Percentiles rank a stretch among this genome's conserved stretches.
phyloP scores from a whole-genome alignment of 2,113 vertebrate genomes.

The Otus sunia region DNA sequence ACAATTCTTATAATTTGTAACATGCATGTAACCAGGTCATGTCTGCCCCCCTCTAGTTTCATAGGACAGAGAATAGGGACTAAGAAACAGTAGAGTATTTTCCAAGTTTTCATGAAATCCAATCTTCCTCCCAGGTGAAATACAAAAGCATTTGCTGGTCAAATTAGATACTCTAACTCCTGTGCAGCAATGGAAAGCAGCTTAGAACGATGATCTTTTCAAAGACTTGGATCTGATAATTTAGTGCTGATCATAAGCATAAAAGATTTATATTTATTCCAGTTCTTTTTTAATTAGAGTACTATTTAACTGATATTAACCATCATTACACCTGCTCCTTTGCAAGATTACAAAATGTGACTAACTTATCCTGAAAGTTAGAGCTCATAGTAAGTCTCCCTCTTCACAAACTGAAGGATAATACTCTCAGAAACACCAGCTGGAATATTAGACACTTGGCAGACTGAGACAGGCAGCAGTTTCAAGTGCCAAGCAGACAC shows the following conservation, averaged over 20 bases:
- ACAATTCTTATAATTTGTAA: neutral
- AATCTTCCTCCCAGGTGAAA: neutral
- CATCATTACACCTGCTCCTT: conserved; percentile 12
- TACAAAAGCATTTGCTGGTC: neutral
- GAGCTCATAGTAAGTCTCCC: neutral
- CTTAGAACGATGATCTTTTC: neutral
- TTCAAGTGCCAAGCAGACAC: conserved; percentile 40
- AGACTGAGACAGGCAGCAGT: neutral
- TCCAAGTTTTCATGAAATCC: neutral
- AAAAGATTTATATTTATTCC: neutral
- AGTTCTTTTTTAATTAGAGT: neutral
- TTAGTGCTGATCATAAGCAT: neutral
- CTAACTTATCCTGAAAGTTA: neutral
- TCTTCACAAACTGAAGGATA: neutral
- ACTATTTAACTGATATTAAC: neutral
- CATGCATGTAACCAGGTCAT: neutral
- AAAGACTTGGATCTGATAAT: neutral
- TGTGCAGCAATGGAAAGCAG: neutral
- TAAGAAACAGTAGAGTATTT: neutral
- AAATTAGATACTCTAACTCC: neutral
- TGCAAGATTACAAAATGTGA: neutral
- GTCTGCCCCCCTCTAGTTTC: neutral
- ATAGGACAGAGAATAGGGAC: neutral
- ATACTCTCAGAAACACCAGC: neutral
- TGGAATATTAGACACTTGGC: conserved; percentile 12